Percentiles rank a stretch among this genome's conserved stretches.
phyloP scores from a whole-genome alignment of 1,140 invertebrate genomes.

The Globodera rostochiensis region DNA sequence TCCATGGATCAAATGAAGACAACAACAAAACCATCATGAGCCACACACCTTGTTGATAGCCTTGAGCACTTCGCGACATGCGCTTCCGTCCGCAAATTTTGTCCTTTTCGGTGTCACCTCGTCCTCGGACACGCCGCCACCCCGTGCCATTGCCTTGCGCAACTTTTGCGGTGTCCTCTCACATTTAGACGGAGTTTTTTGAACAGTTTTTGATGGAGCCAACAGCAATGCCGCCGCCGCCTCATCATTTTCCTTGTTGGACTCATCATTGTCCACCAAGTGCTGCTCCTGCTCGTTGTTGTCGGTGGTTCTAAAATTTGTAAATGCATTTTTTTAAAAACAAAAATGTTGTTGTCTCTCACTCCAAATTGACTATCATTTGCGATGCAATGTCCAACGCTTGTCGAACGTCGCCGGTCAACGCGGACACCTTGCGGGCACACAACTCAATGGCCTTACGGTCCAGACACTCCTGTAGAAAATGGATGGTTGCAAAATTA shows the following conservation, averaged over 20 bases:
- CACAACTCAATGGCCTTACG: conserved; percentile 81
- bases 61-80: conserved; percentile 49
- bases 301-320: conserved; percentile 13
- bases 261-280: too few species aligned
- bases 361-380: conserved; percentile 56
- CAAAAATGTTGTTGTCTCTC: conserved; percentile 69
- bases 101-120: conserved; percentile 26
- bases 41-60: conserved; percentile 61
- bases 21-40: not conserved
- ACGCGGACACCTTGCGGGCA: conserved; percentile 88
- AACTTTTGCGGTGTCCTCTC: conserved; percentile 24
- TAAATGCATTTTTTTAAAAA: not conserved
- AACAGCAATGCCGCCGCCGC: not conserved
- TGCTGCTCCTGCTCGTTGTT: not conserved
- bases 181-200: conserved; percentile 21
- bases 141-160: conserved; percentile 5
- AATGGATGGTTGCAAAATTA: not conserved
- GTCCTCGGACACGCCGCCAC: not conserved
- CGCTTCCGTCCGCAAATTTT: conserved; percentile 15
- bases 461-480: conserved; percentile 51
- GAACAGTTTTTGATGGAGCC: not conserved
- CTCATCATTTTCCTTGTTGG: not conserved
- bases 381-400: conserved; percentile 82
- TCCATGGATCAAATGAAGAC: not conserved
- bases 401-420: conserved; percentile 88